Evolutionary conservation across 2,888 invertebrate genomes (phyloP), one percentile per base, ranked within the genome.

Genomic region (Thumatha senex): DNA sequence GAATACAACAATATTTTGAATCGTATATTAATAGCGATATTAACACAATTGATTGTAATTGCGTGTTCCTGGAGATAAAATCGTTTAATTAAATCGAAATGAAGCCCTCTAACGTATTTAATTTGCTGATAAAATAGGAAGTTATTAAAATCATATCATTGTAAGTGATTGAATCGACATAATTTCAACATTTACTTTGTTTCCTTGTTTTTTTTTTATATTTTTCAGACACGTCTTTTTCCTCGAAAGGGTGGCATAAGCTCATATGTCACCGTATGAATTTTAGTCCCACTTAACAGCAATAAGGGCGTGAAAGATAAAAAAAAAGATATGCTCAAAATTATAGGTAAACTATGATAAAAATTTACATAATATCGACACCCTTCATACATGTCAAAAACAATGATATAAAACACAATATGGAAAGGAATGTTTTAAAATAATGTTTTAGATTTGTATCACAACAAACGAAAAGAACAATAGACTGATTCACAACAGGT

Each of bases 401-500:
- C 51, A 44, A 39, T 44, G 35, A 44, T 35, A 35, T 35, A 24
- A 24, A 24, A 24, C 18, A 24, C 11, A 45, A 38, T 30, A 47
- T 12, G 5, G 43, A 24, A 13, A 44, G 15, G 13, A 40, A 14
- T 67, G 58, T 64, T 67, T 56, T 35, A 51, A 54, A 62, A 61
- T 49, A 67, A 40, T 41, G 36, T 67, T 64, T 63, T 24, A 55
- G 47, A 55, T 34, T 40, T 34, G 36, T 53, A 52, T 51, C 51
- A 46, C 48, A 54, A 64, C 54, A 67, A 11, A 8, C 13, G 13
- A 48, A 38, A 51, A 51, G 36, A 41, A 66, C 65, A 66, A 66
- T 66, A 64, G 56, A n/a, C n/a, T 18, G 44, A 54, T 44, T 55
- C 50, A 58, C 51, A 67, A 67, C 51, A 67, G 56, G n/a, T n/a